phyloP scores from a whole-genome alignment of 2,797 vertebrate genomes.

The Tokudaia muenninki region DNA sequence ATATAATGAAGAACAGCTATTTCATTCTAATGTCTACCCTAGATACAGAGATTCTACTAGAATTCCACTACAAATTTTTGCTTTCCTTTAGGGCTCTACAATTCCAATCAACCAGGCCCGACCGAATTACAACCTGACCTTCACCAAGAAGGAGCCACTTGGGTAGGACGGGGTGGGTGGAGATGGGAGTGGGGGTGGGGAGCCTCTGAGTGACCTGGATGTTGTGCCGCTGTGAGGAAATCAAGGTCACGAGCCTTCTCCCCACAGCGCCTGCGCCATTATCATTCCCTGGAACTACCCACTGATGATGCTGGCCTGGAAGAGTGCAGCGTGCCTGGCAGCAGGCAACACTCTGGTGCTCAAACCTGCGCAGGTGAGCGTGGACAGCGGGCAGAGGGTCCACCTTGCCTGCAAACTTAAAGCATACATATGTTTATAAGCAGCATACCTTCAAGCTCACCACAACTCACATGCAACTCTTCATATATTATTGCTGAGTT shows the following conservation, averaged over 20 bases:
- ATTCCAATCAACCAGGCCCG: constrained; percentile 99
- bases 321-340: constrained; percentile 96
- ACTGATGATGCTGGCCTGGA: constrained; percentile 99
- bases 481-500: neutral
- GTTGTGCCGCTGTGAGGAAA: neutral
- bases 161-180: constrained; percentile 89
- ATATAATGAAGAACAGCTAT: neutral
- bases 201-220: neutral
- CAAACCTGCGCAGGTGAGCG: constrained; percentile 95
- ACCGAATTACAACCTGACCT: constrained; percentile 97
- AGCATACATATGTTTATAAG: neutral
- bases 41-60: neutral
- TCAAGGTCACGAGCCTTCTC: constrained; percentile 12
- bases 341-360: constrained; percentile 97
- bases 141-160: constrained; percentile 96
- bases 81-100: constrained; percentile 93
- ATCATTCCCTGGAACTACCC: constrained; percentile 99
- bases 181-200: neutral
- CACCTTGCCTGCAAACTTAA: neutral
- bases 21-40: neutral
- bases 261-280: constrained; percentile 95
- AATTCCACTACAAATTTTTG: neutral
- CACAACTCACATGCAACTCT: neutral
- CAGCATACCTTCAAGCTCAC: neutral
- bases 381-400: accelerated